Evolutionary conservation across 2,888 invertebrate genomes (phyloP).

Genomic region (Nipponacmea schrenckii): DNA sequence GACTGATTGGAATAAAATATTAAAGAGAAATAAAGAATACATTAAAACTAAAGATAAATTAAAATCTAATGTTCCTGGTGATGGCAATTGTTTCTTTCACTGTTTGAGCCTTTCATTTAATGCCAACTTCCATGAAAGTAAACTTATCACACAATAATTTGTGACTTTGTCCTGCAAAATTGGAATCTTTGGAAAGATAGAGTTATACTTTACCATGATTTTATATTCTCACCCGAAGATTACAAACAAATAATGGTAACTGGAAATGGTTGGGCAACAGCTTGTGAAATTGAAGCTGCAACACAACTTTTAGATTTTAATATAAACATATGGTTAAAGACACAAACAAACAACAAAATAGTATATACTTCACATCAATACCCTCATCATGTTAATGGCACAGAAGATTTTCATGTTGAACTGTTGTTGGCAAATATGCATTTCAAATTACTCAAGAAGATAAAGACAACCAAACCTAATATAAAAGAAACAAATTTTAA

Average conservation of each 20-base stretch:
- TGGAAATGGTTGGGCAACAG: slow-evolving; percentile 14
- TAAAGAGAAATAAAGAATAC: too few relatives aligned
- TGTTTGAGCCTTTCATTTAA: background rate
- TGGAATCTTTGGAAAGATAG: background rate
- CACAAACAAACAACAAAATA: too few relatives aligned
- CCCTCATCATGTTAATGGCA: too few relatives aligned
- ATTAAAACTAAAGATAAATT: too few relatives aligned
- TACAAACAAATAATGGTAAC: background rate
- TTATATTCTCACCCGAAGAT: background rate
- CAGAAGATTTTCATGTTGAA: background rate
- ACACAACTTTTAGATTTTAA: background rate
- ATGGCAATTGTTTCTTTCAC: background rate
- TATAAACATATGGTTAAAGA: background rate
- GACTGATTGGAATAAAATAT: too few relatives aligned
- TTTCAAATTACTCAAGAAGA: background rate
- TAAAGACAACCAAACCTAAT: too few relatives aligned
- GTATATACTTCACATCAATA: too few relatives aligned
- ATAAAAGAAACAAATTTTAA: too few relatives aligned
- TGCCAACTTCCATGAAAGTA: too few relatives aligned
- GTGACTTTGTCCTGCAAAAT: background rate
- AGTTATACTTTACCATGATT: background rate
- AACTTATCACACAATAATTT: too few relatives aligned
- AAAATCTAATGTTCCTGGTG: slow-evolving; percentile 3
- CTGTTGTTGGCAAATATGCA: background rate
- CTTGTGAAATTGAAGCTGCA: slow-evolving; percentile 7